Evolutionary conservation across 2,888 invertebrate genomes (phyloP), one percentile per base, ranked within the genome.

Genomic region (Pandemis corylana): DNA sequence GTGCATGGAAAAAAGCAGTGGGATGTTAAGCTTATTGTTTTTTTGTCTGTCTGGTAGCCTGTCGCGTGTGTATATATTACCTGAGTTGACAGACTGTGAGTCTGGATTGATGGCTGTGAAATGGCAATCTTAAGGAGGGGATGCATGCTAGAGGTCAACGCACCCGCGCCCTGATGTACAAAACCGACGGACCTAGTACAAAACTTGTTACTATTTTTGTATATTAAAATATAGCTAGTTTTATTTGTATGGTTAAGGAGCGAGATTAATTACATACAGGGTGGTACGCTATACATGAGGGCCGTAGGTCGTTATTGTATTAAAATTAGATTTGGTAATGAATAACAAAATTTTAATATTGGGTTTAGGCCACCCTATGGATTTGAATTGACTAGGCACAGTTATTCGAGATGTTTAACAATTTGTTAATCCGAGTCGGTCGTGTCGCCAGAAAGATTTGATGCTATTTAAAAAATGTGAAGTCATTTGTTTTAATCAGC

Each of bases 151-250:
- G 61, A 10, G 0, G 20, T 12, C 28, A 82, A 84, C 85, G 86
- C 85, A 88, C 88, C 88, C 89, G 89, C 91, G 89, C 89, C 88
- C 72, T 77, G 82, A 91, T 92, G 93, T 93, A 93, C 93, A 93
- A 93, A 93, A 84, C 81, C 89, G 89, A 92, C 86, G 90, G 85
- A 90, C 87, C 86, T 91, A 94, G 94, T 94, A 94, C 94, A 94
- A 94, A 93, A 90, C 90, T 92, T 92, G 93, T 94, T 93, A 92
- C 94, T 94, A 94, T 93, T 93, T 93, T 93, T 94, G 93, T 93
- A 93, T 90, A 90, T 88, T 86, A 90, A 87, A 86, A 84, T 85
- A 83, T 92, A 88, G 90, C 84, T 93, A 93, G 91, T 87, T 90
- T 90, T 87, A 92, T 83, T 56, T 56, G 56, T 56, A 56, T 20